These are phyloP conservation scores for Sternotherus odoratus DNA, from an alignment of 2,797 vertebrate species.

Conservation along the genomic window DNA sequence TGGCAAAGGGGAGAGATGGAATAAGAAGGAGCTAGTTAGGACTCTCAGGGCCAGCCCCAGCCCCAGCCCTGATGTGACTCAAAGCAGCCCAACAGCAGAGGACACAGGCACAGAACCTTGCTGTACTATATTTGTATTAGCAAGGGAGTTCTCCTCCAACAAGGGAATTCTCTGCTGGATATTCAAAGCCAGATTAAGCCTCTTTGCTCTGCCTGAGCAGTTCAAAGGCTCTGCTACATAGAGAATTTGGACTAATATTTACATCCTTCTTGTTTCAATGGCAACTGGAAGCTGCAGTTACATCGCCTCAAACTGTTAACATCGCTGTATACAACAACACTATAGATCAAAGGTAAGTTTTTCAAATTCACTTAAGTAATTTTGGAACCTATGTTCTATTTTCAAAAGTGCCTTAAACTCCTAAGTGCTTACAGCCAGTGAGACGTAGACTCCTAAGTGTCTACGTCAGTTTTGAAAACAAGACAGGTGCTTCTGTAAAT, in stretches of 20 bases:
- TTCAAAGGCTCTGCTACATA: background rate
- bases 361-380: background rate
- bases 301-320: background rate
- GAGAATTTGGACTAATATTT: background rate
- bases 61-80: background rate
- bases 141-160: background rate
- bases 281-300: background rate
- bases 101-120: background rate
- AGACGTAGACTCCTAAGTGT: too few relatives aligned
- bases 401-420: background rate
- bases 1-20: background rate
- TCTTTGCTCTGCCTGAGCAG: background rate
- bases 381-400: background rate
- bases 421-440: too few relatives aligned
- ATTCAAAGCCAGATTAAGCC: background rate
- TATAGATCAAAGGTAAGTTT: background rate
- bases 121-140: fast-evolving
- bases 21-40: background rate
- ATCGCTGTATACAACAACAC: background rate
- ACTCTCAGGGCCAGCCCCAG: background rate
- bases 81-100: background rate
- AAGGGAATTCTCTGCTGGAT: background rate
- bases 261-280: background rate
- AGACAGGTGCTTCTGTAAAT: background rate
- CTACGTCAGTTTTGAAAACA: background rate